Conservation (phyloP, 1,140 invertebrate species). For the Streblospio benedicti region DNA sequence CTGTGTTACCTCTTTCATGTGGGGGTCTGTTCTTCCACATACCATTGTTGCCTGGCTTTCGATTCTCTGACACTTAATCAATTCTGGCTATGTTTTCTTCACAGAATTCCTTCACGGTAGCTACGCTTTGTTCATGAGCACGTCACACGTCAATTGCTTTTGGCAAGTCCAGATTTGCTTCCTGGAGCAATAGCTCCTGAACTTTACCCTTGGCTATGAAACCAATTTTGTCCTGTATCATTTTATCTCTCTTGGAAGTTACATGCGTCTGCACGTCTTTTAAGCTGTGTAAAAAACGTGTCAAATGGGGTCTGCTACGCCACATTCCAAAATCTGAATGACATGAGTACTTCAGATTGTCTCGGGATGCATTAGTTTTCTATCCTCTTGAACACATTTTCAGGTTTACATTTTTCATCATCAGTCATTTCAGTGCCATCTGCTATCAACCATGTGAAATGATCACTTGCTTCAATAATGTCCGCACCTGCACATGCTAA, state of each 20-base stretch:
- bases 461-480: too few relatives aligned
- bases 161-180: too few relatives aligned
- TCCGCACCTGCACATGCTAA: too few relatives aligned
- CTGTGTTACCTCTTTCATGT: background rate
- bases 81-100: background rate
- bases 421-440: too few relatives aligned
- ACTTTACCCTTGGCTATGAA: background rate
- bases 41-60: too few relatives aligned
- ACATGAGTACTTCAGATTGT: background rate
- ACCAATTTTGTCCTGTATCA: background rate
- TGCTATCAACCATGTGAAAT: too few relatives aligned
- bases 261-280: background rate
- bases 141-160: background rate
- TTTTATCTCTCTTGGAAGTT: background rate
- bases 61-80: too few relatives aligned
- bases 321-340: background rate
- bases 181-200: background rate
- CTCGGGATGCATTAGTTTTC: too few relatives aligned
- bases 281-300: background rate
- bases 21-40: background rate
- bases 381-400: too few relatives aligned
- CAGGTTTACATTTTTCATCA: too few relatives aligned
- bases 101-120: too few relatives aligned
- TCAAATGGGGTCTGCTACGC: background rate
- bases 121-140: too few relatives aligned